Base-by-base conservation (phyloP, 2,113 vertebrate species). In the Thermophis baileyi region DNA sequence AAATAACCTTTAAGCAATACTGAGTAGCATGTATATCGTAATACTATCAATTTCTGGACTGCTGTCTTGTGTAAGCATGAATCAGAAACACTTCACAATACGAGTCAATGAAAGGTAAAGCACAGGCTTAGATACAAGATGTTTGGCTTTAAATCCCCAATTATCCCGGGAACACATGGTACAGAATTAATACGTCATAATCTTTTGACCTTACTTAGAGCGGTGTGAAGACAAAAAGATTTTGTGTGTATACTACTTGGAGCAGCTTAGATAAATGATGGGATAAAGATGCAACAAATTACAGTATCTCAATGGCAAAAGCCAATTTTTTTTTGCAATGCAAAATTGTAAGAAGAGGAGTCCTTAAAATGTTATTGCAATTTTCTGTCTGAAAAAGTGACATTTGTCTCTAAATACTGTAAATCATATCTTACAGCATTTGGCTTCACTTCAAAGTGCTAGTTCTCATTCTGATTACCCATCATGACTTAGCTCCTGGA, bases 391-490 rank as follows among this genome's bases (percentile, higher is more conserved):
- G 60, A 69, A 69, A 69, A 69, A 14, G n/a, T n/a, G 30, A 16
- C 30, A n/a, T 69, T 69, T 14, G 10, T 69, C 11, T n/a, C 4
- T 5, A 10, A 90, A 1, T 44, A 74, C 1, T 63, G 53, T 88
- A 93, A 91, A 57, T 0, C 8, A 4, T 97, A 99, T 30, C 57
- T 63, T 63, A 63, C 27, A 63, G 60, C 30, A 12, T 63, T 63
- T 30, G 60, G 10, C 25, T 63, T 63, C 60, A 63, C 60, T 63
- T 63, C 27, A 63, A 30, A 63, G 57, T 63, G 8, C 57, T 63
- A 63, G 27, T 63, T 69, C 11, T 69, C 12, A n/a, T 69, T 30
- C 60, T 69, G n/a, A 69, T n/a, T n/a, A 69, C 63, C 63, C 63
- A n/a, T 30, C 63, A 69, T 69, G 63, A n/a, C 30, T 69, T n/a